Base-by-base conservation (phyloP, 2,797 vertebrate species). In the Sebastes matsubarae region DNA sequence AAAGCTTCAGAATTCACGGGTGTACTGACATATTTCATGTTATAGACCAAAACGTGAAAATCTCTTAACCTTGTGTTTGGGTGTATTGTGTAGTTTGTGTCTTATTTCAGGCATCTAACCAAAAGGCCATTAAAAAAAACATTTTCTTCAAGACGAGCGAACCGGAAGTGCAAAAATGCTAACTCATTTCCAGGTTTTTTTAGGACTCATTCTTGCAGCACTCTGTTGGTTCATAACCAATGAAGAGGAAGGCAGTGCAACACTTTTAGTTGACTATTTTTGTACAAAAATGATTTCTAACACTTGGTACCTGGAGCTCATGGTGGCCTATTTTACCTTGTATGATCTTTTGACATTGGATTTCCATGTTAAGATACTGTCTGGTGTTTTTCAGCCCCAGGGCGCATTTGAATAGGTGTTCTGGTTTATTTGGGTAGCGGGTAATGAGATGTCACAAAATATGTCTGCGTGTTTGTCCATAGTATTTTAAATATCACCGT, bases 401-500 rank as follows among this genome's bases (percentile, higher is more conserved):
- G 22, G 52, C 24, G 34, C 81, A 79, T 86, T 59, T 74, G 30
- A 87, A 81, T 71, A 76, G 59, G 74, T 83, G 69, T 66, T 88
- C 50, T 83, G 77, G 38, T 89, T 89, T 85, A 88, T 90, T 80
- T 85, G 57, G 60, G 73, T 73, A 78, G 46, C 68, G 72, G 77
- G 79, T 83, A 91, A 92, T 85, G 83, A 88, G 83, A 86, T 72
- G 76, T 89, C 81, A 82, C 80, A 78, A 72, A 81, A 84, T 86
- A 85, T 83, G 81, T 88, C 82, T 81, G 81, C 70, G 54, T 93
- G 85, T 94, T 92, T 94, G 92, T 89, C 89, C 80, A 64, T 84
- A 85, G 86, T 86, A 71, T 90, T 94, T 92, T 93, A 90, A 93
- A 89, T 81, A 88, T 83, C 88, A 87, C 84, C 84, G 78, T 79